Evolutionary conservation across 2,113 vertebrate genomes (phyloP), one percentile per base, ranked within the genome.

Genomic region (Crocuta crocuta): DNA sequence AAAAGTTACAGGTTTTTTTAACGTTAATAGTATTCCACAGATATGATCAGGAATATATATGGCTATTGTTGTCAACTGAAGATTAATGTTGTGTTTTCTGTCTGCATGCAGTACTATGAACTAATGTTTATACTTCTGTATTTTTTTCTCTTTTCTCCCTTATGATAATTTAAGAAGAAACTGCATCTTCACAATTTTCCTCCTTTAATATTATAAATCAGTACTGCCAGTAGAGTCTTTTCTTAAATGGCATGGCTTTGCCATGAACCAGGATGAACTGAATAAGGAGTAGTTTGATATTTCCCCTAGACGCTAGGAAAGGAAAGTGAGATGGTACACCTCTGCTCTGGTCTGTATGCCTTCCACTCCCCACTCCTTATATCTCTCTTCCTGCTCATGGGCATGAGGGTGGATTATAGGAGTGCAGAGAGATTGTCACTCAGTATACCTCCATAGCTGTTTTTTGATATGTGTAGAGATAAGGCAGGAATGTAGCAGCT

Each of bases 1-100:
- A 98, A 97, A 98, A 98, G 78, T 96, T 98, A 88, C 3, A 92
- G 58, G 93, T 92, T 98, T 98, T 39, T 85, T 50, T 70, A 2
- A 98, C 98, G 81, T 96, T 76, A 84, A n/a, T 96, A 94, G 85
- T 98, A 95, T 94, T 74, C 74, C 79, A 50, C 78, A 78, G 35
- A 70, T 92, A 78, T 33, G n/a, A 91, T 91, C 33, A 94, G 43
- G 63, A 91, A 83, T 89, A 39, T 53, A 1, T 63, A 19, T 89
- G 91, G 90, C 96, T 96, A 28, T 63, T 95, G 17, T 79, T 95
- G 15, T 96, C 97, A 92, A 90, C 97, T 66, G 81, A 93, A 95
- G 94, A 35, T 16, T 73, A 81, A 63, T 95, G 55, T 26, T 79
- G 16, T 73, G 39, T 95, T 93, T 73, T 83, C 89, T 83, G 19